These are phyloP conservation scores for Hypena proboscidalis DNA, from an alignment of 2,888 invertebrate species.

Conservation along the genomic window DNA sequence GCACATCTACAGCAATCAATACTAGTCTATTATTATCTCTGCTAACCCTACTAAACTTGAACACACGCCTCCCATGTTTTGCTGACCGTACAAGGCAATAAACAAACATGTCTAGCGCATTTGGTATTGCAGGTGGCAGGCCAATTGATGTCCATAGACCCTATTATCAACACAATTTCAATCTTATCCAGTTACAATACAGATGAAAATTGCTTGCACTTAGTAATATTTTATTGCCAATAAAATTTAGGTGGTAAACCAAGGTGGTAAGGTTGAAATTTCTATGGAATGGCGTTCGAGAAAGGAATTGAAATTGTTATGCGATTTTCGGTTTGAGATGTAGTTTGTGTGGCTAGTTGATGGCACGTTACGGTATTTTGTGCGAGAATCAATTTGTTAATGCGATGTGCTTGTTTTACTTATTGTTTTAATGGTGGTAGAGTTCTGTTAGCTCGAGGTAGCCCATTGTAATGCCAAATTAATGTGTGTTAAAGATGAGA, in stretches of 20 bases:
- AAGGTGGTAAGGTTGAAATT: constrained; percentile 1
- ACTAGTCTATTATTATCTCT: constrained; percentile 2
- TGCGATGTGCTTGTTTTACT: neutral
- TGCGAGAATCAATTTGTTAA: constrained; percentile 1
- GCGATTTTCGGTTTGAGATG: constrained; percentile 25
- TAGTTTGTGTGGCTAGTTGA: constrained; percentile 14
- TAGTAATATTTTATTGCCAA: neutral
- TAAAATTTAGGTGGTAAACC: neutral
- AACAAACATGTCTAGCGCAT: constrained; percentile 43
- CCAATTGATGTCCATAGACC: constrained; percentile 38
- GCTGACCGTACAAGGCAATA: constrained; percentile 40
- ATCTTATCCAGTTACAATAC: neutral
- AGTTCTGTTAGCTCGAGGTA: too few relatives aligned
- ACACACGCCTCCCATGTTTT: constrained; percentile 17
- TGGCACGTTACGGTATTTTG: too few relatives aligned
- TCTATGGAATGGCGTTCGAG: neutral
- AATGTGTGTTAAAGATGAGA: too few relatives aligned
- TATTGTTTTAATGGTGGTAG: too few relatives aligned
- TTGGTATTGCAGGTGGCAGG: constrained; percentile 40
- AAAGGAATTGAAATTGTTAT: constrained; percentile 33
- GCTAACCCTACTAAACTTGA: constrained; percentile 7
- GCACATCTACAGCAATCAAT: neutral
- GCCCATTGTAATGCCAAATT: too few relatives aligned
- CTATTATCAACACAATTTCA: constrained; percentile 25
- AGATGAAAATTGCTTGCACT: neutral